These are phyloP conservation scores for Lerista edwardsae DNA, from an alignment of 2,797 vertebrate genomes.

Conservation along the genomic window DNA sequence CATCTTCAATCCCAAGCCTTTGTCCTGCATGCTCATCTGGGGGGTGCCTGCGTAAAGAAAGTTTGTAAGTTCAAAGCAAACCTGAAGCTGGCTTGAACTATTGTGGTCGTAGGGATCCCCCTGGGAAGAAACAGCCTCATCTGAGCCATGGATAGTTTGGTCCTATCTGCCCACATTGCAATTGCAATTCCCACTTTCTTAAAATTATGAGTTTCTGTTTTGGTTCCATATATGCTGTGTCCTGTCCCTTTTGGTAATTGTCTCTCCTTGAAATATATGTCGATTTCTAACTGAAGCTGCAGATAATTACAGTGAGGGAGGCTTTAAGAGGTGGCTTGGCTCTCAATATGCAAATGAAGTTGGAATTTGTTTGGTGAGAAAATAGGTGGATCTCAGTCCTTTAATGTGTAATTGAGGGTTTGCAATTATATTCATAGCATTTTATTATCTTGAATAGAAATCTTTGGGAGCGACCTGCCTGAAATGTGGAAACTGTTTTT, in stretches of 20 bases:
- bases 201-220: not conserved
- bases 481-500: slow-evolving; percentile 75
- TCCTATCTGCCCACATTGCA: not conserved
- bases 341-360: slow-evolving; percentile 34
- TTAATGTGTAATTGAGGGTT: slow-evolving; percentile 44
- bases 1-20: no score
- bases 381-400: slow-evolving; percentile 42
- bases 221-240: not conserved
- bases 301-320: slow-evolving; percentile 29
- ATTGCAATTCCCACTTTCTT: not conserved
- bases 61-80: not conserved
- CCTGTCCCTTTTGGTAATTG: not conserved
- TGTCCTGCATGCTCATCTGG: no score
- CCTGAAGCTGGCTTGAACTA: not conserved
- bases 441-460: slow-evolving; percentile 74
- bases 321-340: slow-evolving; percentile 17
- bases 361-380: slow-evolving; percentile 30
- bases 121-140: not conserved
- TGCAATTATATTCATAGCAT: slow-evolving; percentile 63
- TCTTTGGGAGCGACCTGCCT: slow-evolving; percentile 69
- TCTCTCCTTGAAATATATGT: slow-evolving; percentile 25
- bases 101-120: not conserved
- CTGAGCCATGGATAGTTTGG: not conserved
- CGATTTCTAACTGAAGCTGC: not conserved
- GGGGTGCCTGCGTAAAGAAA: not conserved